phyloP scores from a whole-genome alignment of 2,888 invertebrate genomes.

The Teinopalpus imperialis region DNA sequence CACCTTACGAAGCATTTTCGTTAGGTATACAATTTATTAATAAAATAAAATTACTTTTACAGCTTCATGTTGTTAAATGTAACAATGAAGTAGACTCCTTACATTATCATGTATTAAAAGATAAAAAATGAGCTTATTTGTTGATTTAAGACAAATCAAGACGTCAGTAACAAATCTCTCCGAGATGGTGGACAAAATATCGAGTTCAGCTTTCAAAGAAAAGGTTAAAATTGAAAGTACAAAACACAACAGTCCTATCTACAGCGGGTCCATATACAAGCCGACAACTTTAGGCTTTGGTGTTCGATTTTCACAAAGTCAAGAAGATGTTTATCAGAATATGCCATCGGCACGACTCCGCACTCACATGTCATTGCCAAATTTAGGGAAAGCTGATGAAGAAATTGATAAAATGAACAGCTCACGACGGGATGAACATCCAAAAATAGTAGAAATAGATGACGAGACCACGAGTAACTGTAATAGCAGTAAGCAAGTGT shows the following conservation, averaged over 20 bases:
- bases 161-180: slow-evolving; percentile 74
- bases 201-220: slow-evolving; percentile 55
- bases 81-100: background rate
- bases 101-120: slow-evolving; percentile 29
- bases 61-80: background rate
- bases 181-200: slow-evolving; percentile 76
- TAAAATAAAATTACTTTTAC: slow-evolving; percentile 1
- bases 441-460: slow-evolving; percentile 67
- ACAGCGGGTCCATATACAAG: slow-evolving; percentile 62
- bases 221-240: slow-evolving; percentile 46
- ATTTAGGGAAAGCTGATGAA: slow-evolving; percentile 63
- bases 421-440: slow-evolving; percentile 42
- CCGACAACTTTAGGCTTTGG: slow-evolving; percentile 70
- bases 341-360: slow-evolving; percentile 72
- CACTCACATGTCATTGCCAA: slow-evolving; percentile 75
- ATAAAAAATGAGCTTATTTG: slow-evolving; percentile 70
- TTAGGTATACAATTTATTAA: background rate
- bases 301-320: slow-evolving; percentile 71
- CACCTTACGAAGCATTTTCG: no score
- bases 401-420: slow-evolving; percentile 51
- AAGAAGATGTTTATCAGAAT: slow-evolving; percentile 68
- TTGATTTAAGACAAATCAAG: slow-evolving; percentile 74
- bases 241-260: slow-evolving; percentile 51
- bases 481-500: slow-evolving; percentile 41
- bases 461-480: slow-evolving; percentile 54